Conservation (phyloP, 1,140 invertebrate species). For the Latrodectus geometricus region DNA sequence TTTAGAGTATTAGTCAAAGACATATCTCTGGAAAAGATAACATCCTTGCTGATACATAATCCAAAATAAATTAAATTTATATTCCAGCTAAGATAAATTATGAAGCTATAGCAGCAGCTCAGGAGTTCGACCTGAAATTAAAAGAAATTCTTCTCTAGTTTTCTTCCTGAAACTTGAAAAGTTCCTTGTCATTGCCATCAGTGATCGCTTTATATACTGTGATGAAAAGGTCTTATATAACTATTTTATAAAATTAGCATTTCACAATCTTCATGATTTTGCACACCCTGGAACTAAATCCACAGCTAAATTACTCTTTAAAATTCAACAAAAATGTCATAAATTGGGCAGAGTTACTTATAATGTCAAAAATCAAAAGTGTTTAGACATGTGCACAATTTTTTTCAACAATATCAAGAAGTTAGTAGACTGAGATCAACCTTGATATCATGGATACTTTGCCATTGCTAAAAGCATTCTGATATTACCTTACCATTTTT, state of each 20-base stretch:
- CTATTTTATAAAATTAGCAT: slow-evolving; percentile 7
- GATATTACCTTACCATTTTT: slow-evolving; percentile 8
- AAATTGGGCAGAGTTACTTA: neutral
- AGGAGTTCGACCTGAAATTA: neutral
- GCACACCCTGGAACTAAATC: slow-evolving; percentile 36
- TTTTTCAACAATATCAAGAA: slow-evolving; percentile 5
- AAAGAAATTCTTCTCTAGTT: neutral
- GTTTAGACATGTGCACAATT: neutral
- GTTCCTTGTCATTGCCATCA: neutral
- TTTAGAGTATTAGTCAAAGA: too few species aligned
- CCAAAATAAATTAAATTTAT: too few species aligned
- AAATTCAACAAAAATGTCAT: slow-evolving; percentile 1
- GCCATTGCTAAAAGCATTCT: neutral
- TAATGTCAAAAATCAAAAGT: slow-evolving; percentile 19
- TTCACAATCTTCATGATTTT: slow-evolving; percentile 19
- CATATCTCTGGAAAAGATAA: too few species aligned
- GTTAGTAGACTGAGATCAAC: slow-evolving; percentile 16
- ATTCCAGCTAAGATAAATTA: too few species aligned
- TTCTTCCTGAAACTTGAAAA: slow-evolving; percentile 1
- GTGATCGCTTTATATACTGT: slow-evolving; percentile 6
- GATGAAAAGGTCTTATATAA: slow-evolving; percentile 26
- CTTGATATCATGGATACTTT: slow-evolving; percentile 17
- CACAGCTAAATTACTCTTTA: slow-evolving; percentile 3
- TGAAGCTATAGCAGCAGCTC: too few species aligned
- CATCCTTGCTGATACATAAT: too few species aligned